Percentiles rank a stretch among this genome's conserved stretches.
These are phyloP conservation scores for Microtus agrestis DNA, from an alignment of 2,797 vertebrate species.

Conservation along the genomic window DNA sequence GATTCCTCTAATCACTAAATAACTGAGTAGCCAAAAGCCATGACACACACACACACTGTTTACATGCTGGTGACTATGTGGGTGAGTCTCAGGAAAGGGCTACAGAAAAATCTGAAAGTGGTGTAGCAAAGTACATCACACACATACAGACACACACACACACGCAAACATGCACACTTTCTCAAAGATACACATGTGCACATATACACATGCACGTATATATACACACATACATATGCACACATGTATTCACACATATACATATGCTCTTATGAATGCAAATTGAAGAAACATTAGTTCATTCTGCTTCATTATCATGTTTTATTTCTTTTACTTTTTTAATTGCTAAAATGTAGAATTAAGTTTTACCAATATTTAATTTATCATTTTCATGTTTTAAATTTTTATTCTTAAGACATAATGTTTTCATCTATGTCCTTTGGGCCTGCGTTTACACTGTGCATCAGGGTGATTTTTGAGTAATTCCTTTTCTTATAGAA, in stretches of 20 bases:
- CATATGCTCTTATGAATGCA: neutral
- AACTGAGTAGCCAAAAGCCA: conserved; percentile 54
- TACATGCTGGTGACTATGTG: neutral
- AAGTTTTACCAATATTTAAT: neutral
- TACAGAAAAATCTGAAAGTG: conserved; percentile 67
- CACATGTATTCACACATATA: neutral
- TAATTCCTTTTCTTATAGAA: neutral
- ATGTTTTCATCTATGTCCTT: neutral
- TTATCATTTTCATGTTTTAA: conserved; percentile 52
- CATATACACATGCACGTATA: neutral
- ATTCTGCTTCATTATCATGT: conserved; percentile 46
- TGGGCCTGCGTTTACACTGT: neutral
- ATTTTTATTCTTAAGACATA: neutral
- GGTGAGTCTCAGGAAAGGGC: conserved; percentile 62
- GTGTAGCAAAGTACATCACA: neutral
- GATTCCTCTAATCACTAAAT: conserved; percentile 66
- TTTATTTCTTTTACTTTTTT: conserved; percentile 19
- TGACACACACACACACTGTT: neutral
- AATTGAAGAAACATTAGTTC: conserved; percentile 58
- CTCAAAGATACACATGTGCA: neutral
- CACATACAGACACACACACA: neutral
- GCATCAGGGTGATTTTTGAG: neutral
- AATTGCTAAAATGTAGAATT: neutral
- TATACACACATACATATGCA: neutral
- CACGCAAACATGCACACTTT: neutral